Conservation (phyloP, 1,140 invertebrate genomes). For the Apis florea region DNA sequence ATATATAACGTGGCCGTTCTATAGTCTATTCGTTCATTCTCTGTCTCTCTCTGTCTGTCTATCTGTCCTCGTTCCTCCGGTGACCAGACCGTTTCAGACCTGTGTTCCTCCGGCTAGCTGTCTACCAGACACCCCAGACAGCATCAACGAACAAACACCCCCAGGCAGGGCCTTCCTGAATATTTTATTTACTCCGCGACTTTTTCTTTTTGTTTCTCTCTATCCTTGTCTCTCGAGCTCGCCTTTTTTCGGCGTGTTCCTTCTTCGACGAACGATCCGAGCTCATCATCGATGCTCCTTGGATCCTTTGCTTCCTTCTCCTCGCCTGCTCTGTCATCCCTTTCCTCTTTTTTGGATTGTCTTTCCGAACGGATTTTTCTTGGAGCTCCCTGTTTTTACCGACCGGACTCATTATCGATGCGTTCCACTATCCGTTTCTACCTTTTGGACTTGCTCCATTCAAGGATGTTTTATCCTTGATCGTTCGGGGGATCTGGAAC, state of each 20-base stretch:
- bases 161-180: constrained; percentile 65
- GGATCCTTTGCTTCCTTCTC: not conserved
- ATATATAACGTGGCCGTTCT: constrained; percentile 37
- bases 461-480: constrained; percentile 31
- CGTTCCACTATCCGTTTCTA: not conserved
- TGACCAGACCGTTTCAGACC: not conserved
- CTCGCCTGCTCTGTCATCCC: not conserved
- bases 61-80: constrained; percentile 6
- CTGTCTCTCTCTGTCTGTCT: not conserved
- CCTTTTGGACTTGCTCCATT: not conserved
- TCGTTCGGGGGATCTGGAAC: constrained; percentile 23
- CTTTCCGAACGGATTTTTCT: not conserved
- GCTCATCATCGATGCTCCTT: constrained; percentile 38
- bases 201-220: constrained; percentile 38
- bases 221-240: not conserved
- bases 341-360: too few species aligned
- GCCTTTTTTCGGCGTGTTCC: not conserved
- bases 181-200: constrained; percentile 73
- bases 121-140: constrained; percentile 59
- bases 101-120: constrained; percentile 14
- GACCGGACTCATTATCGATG: constrained; percentile 40
- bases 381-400: constrained; percentile 34
- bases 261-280: constrained; percentile 1
- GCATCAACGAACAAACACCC: constrained; percentile 70
- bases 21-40: constrained; percentile 43